A percentile compares a stretch with the other conserved stretches of the same genome.
These are phyloP conservation scores for Bovichtus variegatus DNA, from an alignment of 2,797 vertebrate species.

Conservation along the genomic window DNA sequence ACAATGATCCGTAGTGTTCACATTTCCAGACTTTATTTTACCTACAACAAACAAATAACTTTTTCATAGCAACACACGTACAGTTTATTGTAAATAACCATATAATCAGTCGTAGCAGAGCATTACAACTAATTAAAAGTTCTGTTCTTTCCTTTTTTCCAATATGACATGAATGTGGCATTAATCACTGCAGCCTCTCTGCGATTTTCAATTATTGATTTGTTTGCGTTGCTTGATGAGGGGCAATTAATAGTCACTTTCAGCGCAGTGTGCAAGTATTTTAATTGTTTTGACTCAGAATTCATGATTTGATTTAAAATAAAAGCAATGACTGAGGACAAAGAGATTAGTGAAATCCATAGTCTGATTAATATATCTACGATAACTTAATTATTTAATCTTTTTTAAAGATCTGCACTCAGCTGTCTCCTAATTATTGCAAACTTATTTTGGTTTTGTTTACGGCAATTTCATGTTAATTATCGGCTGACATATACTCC, in stretches of 20 bases:
- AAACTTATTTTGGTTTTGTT: not conserved
- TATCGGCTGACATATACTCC: not conserved
- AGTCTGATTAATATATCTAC: not conserved
- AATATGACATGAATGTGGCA: slow-evolving; percentile 24
- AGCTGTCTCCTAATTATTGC: not conserved
- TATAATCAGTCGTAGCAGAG: not conserved
- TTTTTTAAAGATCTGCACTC: not conserved
- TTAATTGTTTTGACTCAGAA: slow-evolving; percentile 27
- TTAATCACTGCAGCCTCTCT: slow-evolving; percentile 47
- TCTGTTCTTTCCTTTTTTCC: slow-evolving; percentile 16
- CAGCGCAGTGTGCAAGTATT: slow-evolving; percentile 17
- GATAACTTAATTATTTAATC: not conserved
- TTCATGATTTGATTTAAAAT: not conserved
- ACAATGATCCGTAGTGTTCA: too few relatives aligned
- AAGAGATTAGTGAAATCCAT: not conserved
- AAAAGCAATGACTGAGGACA: not conserved
- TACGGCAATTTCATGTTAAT: not conserved
- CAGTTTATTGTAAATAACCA: slow-evolving; percentile 10
- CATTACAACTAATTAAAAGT: slow-evolving; percentile 36
- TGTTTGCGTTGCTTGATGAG: slow-evolving; percentile 41
- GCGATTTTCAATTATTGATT: slow-evolving; percentile 42
- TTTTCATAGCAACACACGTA: not conserved
- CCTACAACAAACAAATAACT: not conserved
- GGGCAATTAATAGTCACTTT: slow-evolving; percentile 53
- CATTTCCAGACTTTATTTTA: not conserved